Evolutionary conservation across 2,113 vertebrate species (phyloP).

Genomic region (Lepisosteus osseus): DNA sequence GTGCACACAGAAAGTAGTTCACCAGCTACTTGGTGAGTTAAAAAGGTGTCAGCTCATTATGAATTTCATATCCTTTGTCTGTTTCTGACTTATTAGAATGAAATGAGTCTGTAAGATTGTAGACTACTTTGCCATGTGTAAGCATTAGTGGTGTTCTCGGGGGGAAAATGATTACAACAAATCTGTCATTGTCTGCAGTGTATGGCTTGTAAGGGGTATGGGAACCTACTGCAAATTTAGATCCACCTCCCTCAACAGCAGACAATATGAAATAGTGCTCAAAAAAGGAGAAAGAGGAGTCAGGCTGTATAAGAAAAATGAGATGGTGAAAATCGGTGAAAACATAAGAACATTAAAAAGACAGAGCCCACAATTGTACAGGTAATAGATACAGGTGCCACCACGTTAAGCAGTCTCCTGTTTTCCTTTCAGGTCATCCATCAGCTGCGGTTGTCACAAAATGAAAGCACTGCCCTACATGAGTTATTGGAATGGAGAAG

Average conservation of each 20-base stretch:
- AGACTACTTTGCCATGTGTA: too few species aligned
- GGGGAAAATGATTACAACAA: too few species aligned
- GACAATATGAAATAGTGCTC: too few species aligned
- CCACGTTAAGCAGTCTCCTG: neutral
- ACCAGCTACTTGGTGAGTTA: too few species aligned
- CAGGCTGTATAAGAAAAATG: neutral
- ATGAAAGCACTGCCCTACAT: constrained; percentile 74
- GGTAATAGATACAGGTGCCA: neutral
- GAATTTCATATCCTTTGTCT: too few species aligned
- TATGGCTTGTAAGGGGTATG: neutral
- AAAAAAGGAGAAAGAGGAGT: neutral
- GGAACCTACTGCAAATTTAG: too few species aligned
- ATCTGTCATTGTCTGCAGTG: too few species aligned
- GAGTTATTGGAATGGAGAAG: constrained; percentile 81
- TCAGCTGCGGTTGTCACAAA: constrained; percentile 70
- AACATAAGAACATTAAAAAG: neutral
- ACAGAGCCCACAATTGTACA: neutral
- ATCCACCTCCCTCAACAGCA: too few species aligned
- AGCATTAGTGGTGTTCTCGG: too few species aligned
- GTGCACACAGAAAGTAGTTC: too few species aligned
- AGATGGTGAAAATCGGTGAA: neutral
- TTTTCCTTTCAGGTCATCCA: constrained; percentile 71
- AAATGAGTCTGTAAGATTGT: constrained; percentile 5
- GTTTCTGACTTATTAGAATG: constrained; percentile 9
- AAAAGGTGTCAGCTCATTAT: too few species aligned